phyloP scores from a whole-genome alignment of 2,888 invertebrate genomes.

The Scrobipalpa atriplicella region DNA sequence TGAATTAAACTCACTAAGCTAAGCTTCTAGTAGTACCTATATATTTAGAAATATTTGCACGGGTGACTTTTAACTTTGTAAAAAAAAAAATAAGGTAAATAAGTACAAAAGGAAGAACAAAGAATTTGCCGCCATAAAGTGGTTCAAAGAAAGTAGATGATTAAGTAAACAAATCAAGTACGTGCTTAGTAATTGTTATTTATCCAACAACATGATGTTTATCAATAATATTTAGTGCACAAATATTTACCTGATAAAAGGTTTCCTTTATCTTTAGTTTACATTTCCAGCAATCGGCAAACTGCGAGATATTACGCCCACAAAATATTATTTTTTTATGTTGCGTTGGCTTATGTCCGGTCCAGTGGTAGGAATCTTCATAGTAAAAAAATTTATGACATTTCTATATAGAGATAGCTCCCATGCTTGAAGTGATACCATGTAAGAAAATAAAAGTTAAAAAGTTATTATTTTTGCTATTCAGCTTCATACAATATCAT shows the following conservation, averaged over 20 bases:
- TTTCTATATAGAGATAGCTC: too few species aligned
- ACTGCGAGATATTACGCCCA: neutral
- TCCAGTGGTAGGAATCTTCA: neutral
- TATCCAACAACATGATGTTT: neutral
- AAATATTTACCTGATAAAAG: conserved; percentile 29
- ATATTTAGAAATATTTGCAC: too few species aligned
- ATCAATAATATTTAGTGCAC: conserved; percentile 2
- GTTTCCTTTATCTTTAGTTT: conserved; percentile 19
- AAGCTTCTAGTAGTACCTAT: too few species aligned
- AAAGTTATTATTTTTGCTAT: too few species aligned
- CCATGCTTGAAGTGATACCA: too few species aligned
- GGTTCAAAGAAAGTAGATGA: neutral
- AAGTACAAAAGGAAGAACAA: neutral
- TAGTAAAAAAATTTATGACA: too few species aligned
- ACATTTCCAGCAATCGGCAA: conserved; percentile 1
- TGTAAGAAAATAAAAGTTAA: too few species aligned
- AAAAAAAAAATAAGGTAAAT: too few species aligned
- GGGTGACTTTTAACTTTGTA: too few species aligned
- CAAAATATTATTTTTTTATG: neutral
- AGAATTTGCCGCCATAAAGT: neutral
- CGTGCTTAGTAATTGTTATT: neutral
- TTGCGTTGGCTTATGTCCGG: conserved; percentile 13
- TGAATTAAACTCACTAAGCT: too few species aligned
- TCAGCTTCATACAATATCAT: too few species aligned
- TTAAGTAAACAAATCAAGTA: conserved; percentile 11